Conservation (phyloP, 2,797 vertebrate genomes). For the Oreochromis grahami region DNA sequence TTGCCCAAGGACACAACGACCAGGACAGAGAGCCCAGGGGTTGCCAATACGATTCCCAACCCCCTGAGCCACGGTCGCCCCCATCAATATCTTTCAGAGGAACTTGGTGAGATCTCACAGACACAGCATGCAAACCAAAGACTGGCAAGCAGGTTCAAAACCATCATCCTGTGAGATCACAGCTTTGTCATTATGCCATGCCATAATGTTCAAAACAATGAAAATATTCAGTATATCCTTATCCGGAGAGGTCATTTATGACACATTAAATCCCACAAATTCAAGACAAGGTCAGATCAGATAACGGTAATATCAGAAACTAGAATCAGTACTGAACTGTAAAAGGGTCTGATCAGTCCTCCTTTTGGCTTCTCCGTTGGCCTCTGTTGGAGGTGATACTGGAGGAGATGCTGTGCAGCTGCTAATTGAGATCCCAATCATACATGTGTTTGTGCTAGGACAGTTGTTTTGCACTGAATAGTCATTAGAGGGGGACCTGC, state of each 20-base stretch:
- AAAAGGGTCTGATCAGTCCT: not conserved
- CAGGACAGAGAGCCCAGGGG: too few relatives aligned
- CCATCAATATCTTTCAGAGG: too few relatives aligned
- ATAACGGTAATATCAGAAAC: not conserved
- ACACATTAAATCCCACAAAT: not conserved
- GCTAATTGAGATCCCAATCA: not conserved
- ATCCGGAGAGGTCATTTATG: not conserved
- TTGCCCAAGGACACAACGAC: too few relatives aligned
- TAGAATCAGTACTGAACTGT: not conserved
- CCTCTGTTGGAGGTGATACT: not conserved
- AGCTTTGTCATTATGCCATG: not conserved
- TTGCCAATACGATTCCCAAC: too few relatives aligned
- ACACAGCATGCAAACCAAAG: not conserved
- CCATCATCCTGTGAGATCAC: not conserved
- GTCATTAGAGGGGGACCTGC: not conserved
- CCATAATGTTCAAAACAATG: not conserved
- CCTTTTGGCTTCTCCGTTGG: not conserved
- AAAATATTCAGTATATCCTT: not conserved
- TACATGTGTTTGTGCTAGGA: not conserved
- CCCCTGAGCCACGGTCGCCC: too few relatives aligned
- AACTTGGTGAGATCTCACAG: not conserved
- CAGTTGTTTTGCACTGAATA: not conserved
- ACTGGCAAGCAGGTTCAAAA: not conserved
- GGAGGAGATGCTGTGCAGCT: not conserved
- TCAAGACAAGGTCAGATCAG: not conserved